Evolutionary conservation across 1,140 invertebrate genomes (phyloP), one percentile per base, ranked within the genome.

Genomic region (Lerema accius): DNA sequence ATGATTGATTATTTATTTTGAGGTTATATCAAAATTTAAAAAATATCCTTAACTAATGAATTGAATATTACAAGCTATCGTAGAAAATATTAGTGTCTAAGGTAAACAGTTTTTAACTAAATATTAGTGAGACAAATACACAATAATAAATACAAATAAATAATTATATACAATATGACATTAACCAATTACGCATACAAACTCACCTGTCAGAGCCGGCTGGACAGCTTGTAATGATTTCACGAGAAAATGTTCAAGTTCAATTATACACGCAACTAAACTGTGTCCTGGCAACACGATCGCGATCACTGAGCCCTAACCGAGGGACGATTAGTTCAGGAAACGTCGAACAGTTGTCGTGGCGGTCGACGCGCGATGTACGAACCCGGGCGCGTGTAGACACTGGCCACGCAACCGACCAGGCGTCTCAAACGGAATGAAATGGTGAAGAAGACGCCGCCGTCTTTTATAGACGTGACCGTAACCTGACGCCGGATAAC

Each of bases 401-500:
- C 77, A 76, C 74, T 61, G 60, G 56, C 60, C 76, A 82, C 82
- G 72, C 82, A 67, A 59, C 76, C 82, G 70, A 72, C 72, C 71
- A 67, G 71, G 75, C 78, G 84, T 83, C 82, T 82, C 78, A 83
- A 87, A 88, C 87, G 77, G 79, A 90, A 90, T 90, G 87, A 90
- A 90, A 90, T 88, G 76, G 80, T 89, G 82, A 86, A 85, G 86
- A 90, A 86, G 86, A 85, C 82, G 82, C 81, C 82, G 66, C 84
- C 79, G 77, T 83, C 87, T 90, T 90, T 78, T 90, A 90, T 90
- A 90, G 87, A 90, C 87, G 79, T 82, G 80, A 80, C 80, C 78
- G 88, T 90, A 90, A 89, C 88, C 88, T 90, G 88, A 86, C 88
- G 84, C 84, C 84, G 84, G 81, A 90, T 90, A 90, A 90, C 88